These are phyloP conservation scores for Ptychochromis oligacanthus DNA, from an alignment of 2,113 vertebrate genomes.

Conservation along the genomic window DNA sequence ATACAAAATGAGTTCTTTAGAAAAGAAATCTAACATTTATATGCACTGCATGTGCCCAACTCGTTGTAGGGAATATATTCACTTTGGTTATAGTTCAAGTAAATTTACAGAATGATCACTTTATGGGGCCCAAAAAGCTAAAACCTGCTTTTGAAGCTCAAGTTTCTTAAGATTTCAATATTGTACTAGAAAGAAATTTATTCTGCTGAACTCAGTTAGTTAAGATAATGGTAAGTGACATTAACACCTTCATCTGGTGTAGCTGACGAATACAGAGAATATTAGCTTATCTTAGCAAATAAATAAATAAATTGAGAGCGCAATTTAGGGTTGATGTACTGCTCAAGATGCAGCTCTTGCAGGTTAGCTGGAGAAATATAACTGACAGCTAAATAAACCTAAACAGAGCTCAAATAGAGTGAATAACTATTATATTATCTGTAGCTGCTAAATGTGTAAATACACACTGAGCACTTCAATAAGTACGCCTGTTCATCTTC, in stretches of 20 bases:
- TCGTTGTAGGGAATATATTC: slow-evolving; percentile 8
- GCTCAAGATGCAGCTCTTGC: neutral
- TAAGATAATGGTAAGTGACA: neutral
- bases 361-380: neutral
- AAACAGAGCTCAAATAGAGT: neutral
- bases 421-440: neutral
- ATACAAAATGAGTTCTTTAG: slow-evolving; percentile 31
- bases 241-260: neutral
- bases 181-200: neutral
- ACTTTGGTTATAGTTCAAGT: slow-evolving; percentile 12
- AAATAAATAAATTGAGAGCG: neutral
- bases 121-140: neutral
- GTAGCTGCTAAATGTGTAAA: neutral
- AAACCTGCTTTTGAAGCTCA: neutral
- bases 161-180: neutral
- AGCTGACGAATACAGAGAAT: neutral
- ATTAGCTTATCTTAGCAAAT: neutral
- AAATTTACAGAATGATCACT: neutral
- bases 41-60: slow-evolving; percentile 3
- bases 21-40: slow-evolving; percentile 30
- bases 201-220: neutral
- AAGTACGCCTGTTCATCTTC: neutral
- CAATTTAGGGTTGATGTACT: neutral
- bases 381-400: neutral
- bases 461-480: neutral